Conservation (phyloP, 30 jellyfish, hydroid and myxozoan genomes). For the Mastigias papua region DNA sequence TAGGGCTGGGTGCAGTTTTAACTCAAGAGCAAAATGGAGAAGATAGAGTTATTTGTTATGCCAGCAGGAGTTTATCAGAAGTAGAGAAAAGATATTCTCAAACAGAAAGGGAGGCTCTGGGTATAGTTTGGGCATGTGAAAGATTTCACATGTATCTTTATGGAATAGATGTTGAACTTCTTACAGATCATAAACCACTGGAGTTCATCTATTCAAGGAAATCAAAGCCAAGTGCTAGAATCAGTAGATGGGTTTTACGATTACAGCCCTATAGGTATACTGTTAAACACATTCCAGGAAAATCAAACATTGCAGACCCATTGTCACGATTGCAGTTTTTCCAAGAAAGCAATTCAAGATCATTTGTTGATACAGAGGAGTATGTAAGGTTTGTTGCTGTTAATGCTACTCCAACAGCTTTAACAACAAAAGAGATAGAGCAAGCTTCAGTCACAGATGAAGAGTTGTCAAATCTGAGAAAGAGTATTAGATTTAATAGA, state of each 20-base stretch:
- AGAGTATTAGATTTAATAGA: constrained; percentile 14
- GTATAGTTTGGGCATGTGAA: constrained; percentile 73
- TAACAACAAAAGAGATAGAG: constrained; percentile 51
- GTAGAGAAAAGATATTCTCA: constrained; percentile 68
- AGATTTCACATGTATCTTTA: constrained; percentile 56
- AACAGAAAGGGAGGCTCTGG: constrained; percentile 70
- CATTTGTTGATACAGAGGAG: constrained; percentile 49
- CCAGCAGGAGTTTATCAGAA: constrained; percentile 57
- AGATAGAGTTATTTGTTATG: constrained; percentile 20
- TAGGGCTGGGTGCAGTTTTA: constrained; percentile 76
- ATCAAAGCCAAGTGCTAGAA: constrained; percentile 22
- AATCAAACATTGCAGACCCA: constrained; percentile 28
- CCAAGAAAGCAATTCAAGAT: constrained; percentile 9
- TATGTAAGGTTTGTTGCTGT: constrained; percentile 50
- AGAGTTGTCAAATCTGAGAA: constrained; percentile 15
- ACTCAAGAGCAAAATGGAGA: constrained; percentile 62
- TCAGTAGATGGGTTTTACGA: constrained; percentile 53
- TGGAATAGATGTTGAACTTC: constrained; percentile 70
- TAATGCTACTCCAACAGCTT: constrained; percentile 64
- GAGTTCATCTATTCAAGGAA: constrained; percentile 14
- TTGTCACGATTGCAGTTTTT: constrained; percentile 8
- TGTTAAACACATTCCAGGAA: constrained; percentile 23
- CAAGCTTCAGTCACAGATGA: constrained; percentile 57
- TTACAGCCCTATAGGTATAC: constrained; percentile 33
- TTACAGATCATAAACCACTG: constrained; percentile 73